phyloP scores from a whole-genome alignment of 64 coral and sea anemone genomes.

The Montipora sp. region DNA sequence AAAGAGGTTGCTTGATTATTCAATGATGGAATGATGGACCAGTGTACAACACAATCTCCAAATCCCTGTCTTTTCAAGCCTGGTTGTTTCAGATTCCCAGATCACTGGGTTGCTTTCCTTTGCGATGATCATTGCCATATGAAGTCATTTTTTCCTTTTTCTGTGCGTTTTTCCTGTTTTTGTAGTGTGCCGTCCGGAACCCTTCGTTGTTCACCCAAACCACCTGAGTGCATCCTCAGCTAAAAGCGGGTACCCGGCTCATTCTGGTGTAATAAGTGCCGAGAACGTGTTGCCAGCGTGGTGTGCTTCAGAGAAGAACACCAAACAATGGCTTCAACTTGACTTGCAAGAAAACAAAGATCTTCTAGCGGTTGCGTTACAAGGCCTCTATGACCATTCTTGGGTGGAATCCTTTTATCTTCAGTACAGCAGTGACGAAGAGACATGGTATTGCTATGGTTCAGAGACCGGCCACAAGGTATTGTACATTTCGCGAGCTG shows the following conservation, averaged over 20 bases:
- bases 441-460: conserved; percentile 65
- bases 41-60: no score
- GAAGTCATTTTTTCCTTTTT: background rate
- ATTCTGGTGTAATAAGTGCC: background rate
- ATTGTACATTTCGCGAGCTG: background rate
- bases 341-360: conserved; percentile 49
- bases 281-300: conserved; percentile 15
- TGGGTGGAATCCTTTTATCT: conserved; percentile 56
- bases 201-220: background rate
- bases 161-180: background rate
- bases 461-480: conserved; percentile 35
- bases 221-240: background rate
- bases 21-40: no score
- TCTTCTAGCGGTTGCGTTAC: conserved; percentile 34
- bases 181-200: conserved; percentile 25
- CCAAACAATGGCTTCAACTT: conserved; percentile 55
- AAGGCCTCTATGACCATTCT: conserved; percentile 22
- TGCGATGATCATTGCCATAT: no score
- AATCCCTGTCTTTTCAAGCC: no score
- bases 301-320: conserved; percentile 37
- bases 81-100: no score
- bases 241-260: background rate
- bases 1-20: no score
- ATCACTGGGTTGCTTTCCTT: no score
- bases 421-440: conserved; percentile 38